Evolutionary conservation across 2,113 vertebrate species (phyloP).

Genomic region (Panthera uncia): DNA sequence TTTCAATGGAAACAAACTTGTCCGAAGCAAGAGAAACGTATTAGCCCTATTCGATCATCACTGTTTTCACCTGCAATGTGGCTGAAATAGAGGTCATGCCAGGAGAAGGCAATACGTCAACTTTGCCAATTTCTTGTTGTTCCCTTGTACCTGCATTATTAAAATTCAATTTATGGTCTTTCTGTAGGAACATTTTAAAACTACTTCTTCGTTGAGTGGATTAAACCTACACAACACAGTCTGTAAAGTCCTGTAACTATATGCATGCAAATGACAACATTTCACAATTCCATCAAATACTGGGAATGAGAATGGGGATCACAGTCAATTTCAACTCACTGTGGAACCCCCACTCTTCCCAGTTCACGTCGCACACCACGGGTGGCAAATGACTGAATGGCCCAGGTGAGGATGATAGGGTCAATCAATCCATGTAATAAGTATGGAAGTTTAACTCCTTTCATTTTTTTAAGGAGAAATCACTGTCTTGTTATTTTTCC

Average conservation of each 20-base stretch:
- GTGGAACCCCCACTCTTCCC: not conserved
- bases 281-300: not conserved
- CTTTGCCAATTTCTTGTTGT: not conserved
- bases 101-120: not conserved
- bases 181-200: slow-evolving; percentile 51
- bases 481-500: not conserved
- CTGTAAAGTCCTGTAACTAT: not conserved
- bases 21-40: not conserved
- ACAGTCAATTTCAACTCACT: not conserved
- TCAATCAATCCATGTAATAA: not conserved
- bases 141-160: not conserved
- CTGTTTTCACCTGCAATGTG: not conserved
- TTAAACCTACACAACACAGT: slow-evolving; percentile 49
- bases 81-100: not conserved
- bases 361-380: not conserved
- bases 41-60: not conserved
- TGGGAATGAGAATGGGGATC: not conserved
- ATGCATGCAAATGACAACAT: not conserved
- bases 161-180: slow-evolving; percentile 23
- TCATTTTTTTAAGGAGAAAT: not conserved
- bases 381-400: not conserved
- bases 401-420: not conserved
- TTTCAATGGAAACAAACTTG: not conserved
- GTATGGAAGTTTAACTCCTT: not conserved
- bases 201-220: slow-evolving; percentile 15